Evolutionary conservation across 2,797 vertebrate species (phyloP), one percentile per base, ranked within the genome.

Genomic region (Taeniopygia guttata): DNA sequence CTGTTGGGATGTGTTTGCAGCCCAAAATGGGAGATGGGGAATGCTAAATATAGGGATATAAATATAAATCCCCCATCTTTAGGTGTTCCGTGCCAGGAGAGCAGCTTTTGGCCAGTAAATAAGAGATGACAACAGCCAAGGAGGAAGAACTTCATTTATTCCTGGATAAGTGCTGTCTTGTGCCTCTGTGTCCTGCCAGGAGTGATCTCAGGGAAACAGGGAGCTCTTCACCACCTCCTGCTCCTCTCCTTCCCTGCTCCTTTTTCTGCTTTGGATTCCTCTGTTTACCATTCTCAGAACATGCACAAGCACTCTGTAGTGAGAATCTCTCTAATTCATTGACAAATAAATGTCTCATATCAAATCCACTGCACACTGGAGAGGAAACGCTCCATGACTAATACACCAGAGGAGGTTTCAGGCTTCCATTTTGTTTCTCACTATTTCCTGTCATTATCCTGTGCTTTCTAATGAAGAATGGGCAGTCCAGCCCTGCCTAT

Each of bases 41-140:
- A 46, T 63, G 76, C 76, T 92, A 96, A 96, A 95, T 84, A 95
- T 73, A 93, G 92, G 18, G 13, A 78, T n/a, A n/a, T n/a, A n/a
- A n/a, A n/a, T n/a, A n/a, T n/a, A n/a, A n/a, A n/a, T n/a, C n/a
- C n/a, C n/a, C n/a, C n/a, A n/a, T 77, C 38, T 85, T 54, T 36
- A 26, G 62, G 21, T 26, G 22, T 60, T 75, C 18, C 0, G 0
- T 80, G 74, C 45, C 74, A 70, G 51, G 29, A 72, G 55, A 43
- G 70, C 0, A 0, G 21, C 58, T 60, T 77, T 91, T 52, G 76
- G 40, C 76, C 87, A 32, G 19, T 52, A 51, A 87, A 55, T 48
- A 27, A 49, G 48, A 70, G 73, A 48, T 36, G 38, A 77, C 27
- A 84, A 69, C 36, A 90, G 51, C 10, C 62, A 66, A 55, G 19